phyloP scores from a whole-genome alignment of 2,888 invertebrate genomes.

The Eristalis tenax region DNA sequence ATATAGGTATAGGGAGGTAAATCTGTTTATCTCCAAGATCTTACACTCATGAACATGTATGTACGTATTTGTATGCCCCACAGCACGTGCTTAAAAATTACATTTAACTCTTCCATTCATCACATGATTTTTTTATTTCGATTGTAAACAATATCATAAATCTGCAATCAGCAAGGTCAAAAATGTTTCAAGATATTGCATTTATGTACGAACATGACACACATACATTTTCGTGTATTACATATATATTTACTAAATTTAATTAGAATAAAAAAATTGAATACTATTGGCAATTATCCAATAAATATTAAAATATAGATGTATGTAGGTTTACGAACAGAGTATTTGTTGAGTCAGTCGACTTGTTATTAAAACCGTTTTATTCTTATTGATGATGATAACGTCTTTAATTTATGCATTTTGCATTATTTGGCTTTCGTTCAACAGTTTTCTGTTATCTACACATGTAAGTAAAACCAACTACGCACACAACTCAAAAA shows the following conservation, averaged over 20 bases:
- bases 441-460: constrained; percentile 11
- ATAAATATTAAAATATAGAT: too few relatives aligned
- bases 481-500: constrained; percentile 31
- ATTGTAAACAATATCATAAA: not conserved
- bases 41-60: not conserved
- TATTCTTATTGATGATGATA: not conserved
- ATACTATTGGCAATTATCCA: too few relatives aligned
- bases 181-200: not conserved
- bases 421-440: constrained; percentile 25
- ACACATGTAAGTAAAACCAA: not conserved
- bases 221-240: not conserved
- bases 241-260: not conserved
- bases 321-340: too few relatives aligned
- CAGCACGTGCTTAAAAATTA: not conserved
- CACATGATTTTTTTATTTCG: not conserved
- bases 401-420: not conserved
- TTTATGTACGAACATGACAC: not conserved
- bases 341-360: too few relatives aligned
- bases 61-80: not conserved
- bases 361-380: too few relatives aligned
- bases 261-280: too few relatives aligned
- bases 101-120: not conserved
- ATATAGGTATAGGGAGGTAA: not conserved
- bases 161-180: not conserved
- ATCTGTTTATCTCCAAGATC: not conserved